Evolutionary conservation across 30 jellyfish, hydroid and myxozoan species (phyloP).

Genomic region (Aurelia coerulea): DNA sequence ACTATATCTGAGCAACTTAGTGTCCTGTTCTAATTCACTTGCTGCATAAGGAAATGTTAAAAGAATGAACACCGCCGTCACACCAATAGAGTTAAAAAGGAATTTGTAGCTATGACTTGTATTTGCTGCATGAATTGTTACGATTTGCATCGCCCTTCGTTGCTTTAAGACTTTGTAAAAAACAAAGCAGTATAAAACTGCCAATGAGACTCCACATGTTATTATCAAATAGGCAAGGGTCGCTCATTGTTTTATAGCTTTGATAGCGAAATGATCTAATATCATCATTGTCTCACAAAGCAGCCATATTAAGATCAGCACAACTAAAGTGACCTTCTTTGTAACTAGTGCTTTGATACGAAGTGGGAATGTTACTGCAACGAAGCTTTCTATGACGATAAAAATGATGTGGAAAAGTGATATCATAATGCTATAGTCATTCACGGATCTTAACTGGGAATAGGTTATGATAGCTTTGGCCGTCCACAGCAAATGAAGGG

Average conservation of each 20-base stretch:
- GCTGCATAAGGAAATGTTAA: background rate
- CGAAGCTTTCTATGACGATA: background rate
- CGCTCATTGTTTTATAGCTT: too few relatives aligned
- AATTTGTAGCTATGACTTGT: background rate
- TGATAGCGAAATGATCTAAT: background rate
- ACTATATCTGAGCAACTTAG: background rate
- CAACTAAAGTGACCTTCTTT: background rate
- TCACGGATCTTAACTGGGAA: too few relatives aligned
- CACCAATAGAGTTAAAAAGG: conserved; percentile 9
- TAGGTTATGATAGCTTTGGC: too few relatives aligned
- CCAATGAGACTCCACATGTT: background rate
- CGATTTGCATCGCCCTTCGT: background rate
- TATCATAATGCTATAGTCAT: too few relatives aligned
- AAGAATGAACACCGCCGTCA: background rate
- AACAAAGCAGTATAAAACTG: background rate
- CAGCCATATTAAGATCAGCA: background rate
- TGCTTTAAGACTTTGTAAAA: background rate
- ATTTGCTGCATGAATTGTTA: background rate
- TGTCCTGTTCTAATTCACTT: background rate
- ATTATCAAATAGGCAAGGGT: background rate
- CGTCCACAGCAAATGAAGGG: too few relatives aligned
- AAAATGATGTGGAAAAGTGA: background rate
- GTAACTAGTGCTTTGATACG: background rate
- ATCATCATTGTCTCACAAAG: background rate
- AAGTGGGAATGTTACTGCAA: conserved; percentile 1